Percentiles rank a stretch among this genome's conserved stretches.
phyloP scores from a whole-genome alignment of 2,797 vertebrate species.

The Rhynchotus rufescens region DNA sequence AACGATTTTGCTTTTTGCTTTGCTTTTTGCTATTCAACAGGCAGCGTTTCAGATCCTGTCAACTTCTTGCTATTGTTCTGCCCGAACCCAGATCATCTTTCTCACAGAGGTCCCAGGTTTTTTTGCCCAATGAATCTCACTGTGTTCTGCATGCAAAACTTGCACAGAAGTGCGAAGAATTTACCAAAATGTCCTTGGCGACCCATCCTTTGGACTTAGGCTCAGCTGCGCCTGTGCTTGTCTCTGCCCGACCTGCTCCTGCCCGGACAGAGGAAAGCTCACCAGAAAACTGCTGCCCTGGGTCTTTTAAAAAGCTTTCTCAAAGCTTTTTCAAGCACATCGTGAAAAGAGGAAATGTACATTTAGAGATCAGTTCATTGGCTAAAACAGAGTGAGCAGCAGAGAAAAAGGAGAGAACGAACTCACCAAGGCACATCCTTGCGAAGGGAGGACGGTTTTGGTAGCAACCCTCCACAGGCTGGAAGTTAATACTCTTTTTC shows the following conservation, averaged over 20 bases:
- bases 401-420: background rate
- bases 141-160: background rate
- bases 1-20: constrained; percentile 31
- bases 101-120: background rate
- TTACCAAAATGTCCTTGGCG: background rate
- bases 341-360: background rate
- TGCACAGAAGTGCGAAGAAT: background rate
- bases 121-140: background rate
- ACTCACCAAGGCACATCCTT: constrained; percentile 64
- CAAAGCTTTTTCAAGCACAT: background rate
- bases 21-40: background rate
- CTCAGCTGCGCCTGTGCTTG: background rate
- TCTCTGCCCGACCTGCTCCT: background rate
- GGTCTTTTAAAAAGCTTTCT: background rate
- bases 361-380: background rate
- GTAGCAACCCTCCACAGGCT: constrained; percentile 18
- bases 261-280: background rate
- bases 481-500: constrained; percentile 14
- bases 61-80: constrained; percentile 3
- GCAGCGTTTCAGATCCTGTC: background rate
- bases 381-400: background rate
- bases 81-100: background rate
- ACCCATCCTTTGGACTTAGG: background rate
- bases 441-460: background rate
- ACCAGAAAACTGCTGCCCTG: constrained; percentile 14